phyloP scores from a whole-genome alignment of 2,113 vertebrate genomes.

The Acanthochromis polyacanthus region DNA sequence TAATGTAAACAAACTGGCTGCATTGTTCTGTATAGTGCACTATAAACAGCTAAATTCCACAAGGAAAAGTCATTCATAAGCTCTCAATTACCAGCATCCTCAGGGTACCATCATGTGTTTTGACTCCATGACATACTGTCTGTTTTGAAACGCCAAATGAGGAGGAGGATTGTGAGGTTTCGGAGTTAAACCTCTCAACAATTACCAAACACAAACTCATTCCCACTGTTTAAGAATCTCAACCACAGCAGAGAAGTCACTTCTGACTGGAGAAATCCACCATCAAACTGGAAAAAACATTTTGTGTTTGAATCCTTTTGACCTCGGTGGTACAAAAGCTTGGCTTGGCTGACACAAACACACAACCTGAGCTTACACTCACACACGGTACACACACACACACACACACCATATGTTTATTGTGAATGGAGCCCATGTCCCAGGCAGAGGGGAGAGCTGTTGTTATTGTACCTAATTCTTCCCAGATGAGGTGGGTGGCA shows the following conservation, averaged over 20 bases:
- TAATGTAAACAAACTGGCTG: not conserved
- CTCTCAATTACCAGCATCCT: conserved; percentile 9
- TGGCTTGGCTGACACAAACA: conserved; percentile 44
- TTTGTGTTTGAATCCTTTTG: conserved; percentile 19
- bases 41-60: conserved; percentile 2
- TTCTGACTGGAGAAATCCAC: not conserved
- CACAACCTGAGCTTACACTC: conserved; percentile 52
- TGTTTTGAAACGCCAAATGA: conserved; percentile 13
- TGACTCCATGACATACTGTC: conserved; percentile 25
- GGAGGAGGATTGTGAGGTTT: not conserved
- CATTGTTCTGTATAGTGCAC: not conserved
- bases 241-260: not conserved
- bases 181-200: conserved; percentile 1
- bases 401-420: conserved; percentile 66
- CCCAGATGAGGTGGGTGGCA: conserved; percentile 74
- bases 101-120: conserved; percentile 10
- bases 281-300: not conserved
- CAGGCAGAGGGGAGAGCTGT: conserved; percentile 34
- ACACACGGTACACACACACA: conserved; percentile 25
- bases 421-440: conserved; percentile 63
- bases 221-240: conserved; percentile 14
- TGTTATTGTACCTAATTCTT: conserved; percentile 78
- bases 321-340: conserved; percentile 15
- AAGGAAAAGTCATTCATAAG: not conserved
- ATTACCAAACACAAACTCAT: conserved; percentile 23